Evolutionary conservation across 2,888 invertebrate genomes (phyloP).

Genomic region (Lottia gigantea): DNA sequence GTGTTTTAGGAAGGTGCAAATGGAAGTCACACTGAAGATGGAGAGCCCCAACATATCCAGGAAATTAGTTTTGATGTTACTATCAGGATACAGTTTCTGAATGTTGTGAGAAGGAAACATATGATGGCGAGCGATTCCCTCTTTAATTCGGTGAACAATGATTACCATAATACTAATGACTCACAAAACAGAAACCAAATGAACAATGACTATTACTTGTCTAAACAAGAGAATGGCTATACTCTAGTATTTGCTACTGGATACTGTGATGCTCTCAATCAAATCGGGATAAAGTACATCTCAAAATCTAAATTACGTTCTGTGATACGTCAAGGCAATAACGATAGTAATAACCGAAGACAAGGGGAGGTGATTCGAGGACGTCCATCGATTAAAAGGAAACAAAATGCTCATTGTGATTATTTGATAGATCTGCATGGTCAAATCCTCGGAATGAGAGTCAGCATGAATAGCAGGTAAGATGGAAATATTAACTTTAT

Average conservation of each 20-base stretch:
- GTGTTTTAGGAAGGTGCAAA: not conserved
- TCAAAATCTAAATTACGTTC: not conserved
- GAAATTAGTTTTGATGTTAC: not conserved
- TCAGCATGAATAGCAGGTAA: constrained; percentile 2
- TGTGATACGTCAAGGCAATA: not conserved
- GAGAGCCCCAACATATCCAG: not conserved
- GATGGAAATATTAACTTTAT: not conserved
- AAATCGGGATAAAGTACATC: not conserved
- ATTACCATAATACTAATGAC: not conserved
- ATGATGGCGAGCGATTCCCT: not conserved
- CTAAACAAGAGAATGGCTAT: not conserved
- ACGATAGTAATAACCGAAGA: not conserved
- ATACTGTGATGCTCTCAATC: constrained; percentile 4
- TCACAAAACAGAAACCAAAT: not conserved
- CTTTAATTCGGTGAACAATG: not conserved
- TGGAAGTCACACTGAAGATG: not conserved
- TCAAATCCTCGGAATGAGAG: not conserved
- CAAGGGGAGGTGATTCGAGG: not conserved
- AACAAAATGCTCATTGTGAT: constrained; percentile 4
- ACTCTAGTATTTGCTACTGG: not conserved
- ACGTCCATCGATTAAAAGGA: not conserved
- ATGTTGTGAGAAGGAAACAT: not conserved
- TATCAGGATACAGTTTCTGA: not conserved
- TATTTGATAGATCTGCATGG: constrained; percentile 5
- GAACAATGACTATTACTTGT: not conserved